Base-by-base conservation (phyloP, 2,888 invertebrate species). In the Cenopis cana region DNA sequence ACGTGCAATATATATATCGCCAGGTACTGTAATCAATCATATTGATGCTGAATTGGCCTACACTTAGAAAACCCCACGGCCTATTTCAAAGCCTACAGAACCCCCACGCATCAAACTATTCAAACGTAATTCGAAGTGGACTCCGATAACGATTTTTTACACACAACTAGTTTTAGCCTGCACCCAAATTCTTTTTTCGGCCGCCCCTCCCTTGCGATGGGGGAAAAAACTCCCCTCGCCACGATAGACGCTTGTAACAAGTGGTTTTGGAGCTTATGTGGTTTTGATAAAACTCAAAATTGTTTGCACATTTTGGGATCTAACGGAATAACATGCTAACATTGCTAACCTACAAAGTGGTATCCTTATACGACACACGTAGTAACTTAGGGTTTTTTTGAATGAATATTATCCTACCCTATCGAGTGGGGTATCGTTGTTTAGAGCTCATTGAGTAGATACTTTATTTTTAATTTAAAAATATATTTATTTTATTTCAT, bases 151-250 rank as follows among this genome's bases (percentile, higher is more conserved):
- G n/a, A 41, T 65, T 70, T 69, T 65, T 69, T 41, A 38, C 14
- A 38, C 24, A 12, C 49, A 36, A 12, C 50, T 59, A 59, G 52
- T 24, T 24, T 49, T 57, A 67, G 36, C 41, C 18, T 54, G 64
- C 69, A n/a, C 59, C 69, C 64, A 54, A 59, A 38, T 52, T 59
- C 65, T 54, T 70, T 69, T 69, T 65, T 54, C 41, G 69, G 52
- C 57, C 69, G 38, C 57, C 65, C 69, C 59, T 59, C 69, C 65
- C 65, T 65, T 29, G 14, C 18, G 41, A 57, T 59, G 57, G 69
- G 69, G 69, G 69, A 65, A 50, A 61, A 65, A 65, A 52, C 65
- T 70, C 69, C 69, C 69, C 69, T 70, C 69, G 41, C 10, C 24
- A 9, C 55, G 8, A 29, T 29, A 3, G 29, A 9, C 54, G 24